phyloP scores from a whole-genome alignment of 1,140 invertebrate genomes.

The Dufourea novaeangliae region DNA sequence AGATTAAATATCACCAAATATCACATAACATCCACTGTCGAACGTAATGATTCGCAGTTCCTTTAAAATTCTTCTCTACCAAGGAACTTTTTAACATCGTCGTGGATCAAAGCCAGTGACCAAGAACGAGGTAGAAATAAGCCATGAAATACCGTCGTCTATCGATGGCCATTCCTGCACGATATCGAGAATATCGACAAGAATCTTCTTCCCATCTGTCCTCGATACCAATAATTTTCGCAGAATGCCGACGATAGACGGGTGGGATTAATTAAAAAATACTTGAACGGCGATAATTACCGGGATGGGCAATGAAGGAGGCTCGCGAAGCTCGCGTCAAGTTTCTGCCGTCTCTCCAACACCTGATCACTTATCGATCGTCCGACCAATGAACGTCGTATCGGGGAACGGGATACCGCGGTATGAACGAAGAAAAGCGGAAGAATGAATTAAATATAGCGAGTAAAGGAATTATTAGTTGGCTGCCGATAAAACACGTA shows the following conservation, averaged over 20 bases:
- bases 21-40: no score
- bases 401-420: neutral
- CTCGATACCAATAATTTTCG: slow-evolving; percentile 53
- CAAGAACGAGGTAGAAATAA: slow-evolving; percentile 20
- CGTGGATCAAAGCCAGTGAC: neutral
- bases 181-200: slow-evolving; percentile 62
- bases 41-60: no score
- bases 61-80: neutral
- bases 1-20: no score
- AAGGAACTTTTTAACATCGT: neutral
- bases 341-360: slow-evolving; percentile 4
- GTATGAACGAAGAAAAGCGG: neutral
- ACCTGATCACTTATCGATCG: neutral
- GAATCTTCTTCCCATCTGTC: slow-evolving; percentile 35
- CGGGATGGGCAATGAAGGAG: neutral
- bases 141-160: slow-evolving; percentile 51
- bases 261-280: slow-evolving; percentile 67
- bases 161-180: slow-evolving; percentile 36
- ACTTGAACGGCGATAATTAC: slow-evolving; percentile 36
- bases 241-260: slow-evolving; percentile 36
- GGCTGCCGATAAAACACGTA: no score
- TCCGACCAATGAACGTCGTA: neutral
- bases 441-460: neutral
- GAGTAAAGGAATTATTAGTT: no score
- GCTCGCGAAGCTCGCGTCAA: slow-evolving; percentile 31